Evolutionary conservation across 2,113 vertebrate species (phyloP), one percentile per base, ranked within the genome.

Genomic region (Mola mola): DNA sequence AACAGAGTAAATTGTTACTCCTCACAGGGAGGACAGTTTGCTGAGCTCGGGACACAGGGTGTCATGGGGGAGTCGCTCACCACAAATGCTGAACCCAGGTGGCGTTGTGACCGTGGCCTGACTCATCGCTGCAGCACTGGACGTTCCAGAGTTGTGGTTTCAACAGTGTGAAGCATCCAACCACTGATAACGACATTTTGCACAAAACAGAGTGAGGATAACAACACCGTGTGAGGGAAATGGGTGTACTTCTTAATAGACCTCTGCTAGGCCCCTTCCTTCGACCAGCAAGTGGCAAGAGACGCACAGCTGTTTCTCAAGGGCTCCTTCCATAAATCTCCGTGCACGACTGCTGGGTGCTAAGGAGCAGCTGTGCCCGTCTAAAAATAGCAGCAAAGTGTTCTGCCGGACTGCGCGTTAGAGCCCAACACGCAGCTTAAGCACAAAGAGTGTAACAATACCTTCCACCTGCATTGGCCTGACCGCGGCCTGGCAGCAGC

Each of bases 321-420:
- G 74, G 64, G 76, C 84, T 44, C 5, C 5, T 65, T 66, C 85
- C 77, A 77, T 89, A 87, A 87, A 89, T 89, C 83, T 86, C 73
- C 19, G 34, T 71, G 82, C 78, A 75, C 66, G 77, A 71, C 78
- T 84, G 81, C 68, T 75, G 79, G 78, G 62, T 62, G 75, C 80
- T 81, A 58, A 74, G 79, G 60, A 87, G 89, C 87, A 90, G 89
- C 87, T 90, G 89, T 82, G 74, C 62, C 44, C 20, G 6, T 72
- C 85, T 88, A 90, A 87, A 89, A 85, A 90, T 89, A 90, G 79
- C 62, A 15, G 1, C 65, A 50, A 74, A 77, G 78, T 75, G n/a
- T 85, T 71, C 81, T 67, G 69, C 64, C n/a, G 76, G 70, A 87
- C 87, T 58, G 63, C 16, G 22, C 40, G 71, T 75, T 75, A 49